A percentile compares a stretch with the other conserved stretches of the same genome.
phyloP scores from a whole-genome alignment of 2,888 invertebrate genomes.

The Fragum fragum region DNA sequence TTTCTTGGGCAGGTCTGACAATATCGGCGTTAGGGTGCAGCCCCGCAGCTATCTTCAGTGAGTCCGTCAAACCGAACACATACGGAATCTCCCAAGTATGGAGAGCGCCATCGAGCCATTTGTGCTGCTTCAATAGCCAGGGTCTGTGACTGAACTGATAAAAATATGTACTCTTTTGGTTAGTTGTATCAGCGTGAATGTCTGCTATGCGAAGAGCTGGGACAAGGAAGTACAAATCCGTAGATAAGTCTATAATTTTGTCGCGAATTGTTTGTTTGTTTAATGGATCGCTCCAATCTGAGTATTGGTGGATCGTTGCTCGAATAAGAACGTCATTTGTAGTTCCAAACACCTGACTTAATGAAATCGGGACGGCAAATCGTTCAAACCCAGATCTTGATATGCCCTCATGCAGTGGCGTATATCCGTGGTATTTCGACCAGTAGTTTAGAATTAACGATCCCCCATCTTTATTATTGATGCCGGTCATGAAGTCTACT shows the following conservation, averaged over 20 bases:
- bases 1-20: conserved; percentile 93
- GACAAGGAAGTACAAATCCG: conserved; percentile 98
- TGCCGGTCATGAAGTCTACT: conserved; percentile 57
- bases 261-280: conserved; percentile 92
- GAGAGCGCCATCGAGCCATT: conserved; percentile 80
- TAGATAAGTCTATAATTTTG: conserved; percentile 95
- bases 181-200: conserved; percentile 79
- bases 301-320: conserved; percentile 49
- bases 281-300: conserved; percentile 78
- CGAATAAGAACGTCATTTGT: conserved; percentile 19
- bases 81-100: conserved; percentile 83
- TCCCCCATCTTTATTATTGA: conserved; percentile 54
- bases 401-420: conserved; percentile 35
- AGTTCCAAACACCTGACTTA: neutral
- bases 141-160: conserved; percentile 72
- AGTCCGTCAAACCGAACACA: conserved; percentile 75
- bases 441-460: conserved; percentile 8
- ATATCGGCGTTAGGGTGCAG: conserved; percentile 84
- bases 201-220: conserved; percentile 90
- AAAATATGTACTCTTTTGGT: conserved; percentile 88
- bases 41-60: conserved; percentile 43
- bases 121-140: conserved; percentile 70
- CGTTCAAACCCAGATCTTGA: conserved; percentile 33
- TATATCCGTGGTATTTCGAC: neutral
- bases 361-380: conserved; percentile 22